phyloP scores from a whole-genome alignment of 2,797 vertebrate species.

The Percopsis omiscomaycus region DNA sequence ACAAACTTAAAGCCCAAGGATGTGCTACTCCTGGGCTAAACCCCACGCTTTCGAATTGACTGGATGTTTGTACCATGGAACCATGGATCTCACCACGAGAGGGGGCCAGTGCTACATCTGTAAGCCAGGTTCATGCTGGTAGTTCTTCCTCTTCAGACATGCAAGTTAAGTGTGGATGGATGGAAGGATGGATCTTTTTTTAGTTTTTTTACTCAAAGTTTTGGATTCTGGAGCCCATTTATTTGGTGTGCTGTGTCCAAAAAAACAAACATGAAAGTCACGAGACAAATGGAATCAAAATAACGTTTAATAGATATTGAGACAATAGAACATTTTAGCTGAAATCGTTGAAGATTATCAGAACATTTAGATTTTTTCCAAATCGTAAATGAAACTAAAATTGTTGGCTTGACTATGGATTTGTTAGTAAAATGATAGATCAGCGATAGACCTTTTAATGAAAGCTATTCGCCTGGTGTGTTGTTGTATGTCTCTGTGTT shows the following conservation, averaged over 20 bases:
- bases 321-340: background rate
- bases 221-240: background rate
- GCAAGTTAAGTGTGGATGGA: background rate
- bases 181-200: background rate
- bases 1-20: background rate
- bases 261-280: background rate
- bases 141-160: background rate
- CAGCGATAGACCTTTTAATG: background rate
- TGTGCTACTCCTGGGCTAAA: background rate
- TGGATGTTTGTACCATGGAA: background rate
- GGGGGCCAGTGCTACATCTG: slow-evolving; percentile 27
- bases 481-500: slow-evolving; percentile 40
- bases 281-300: background rate
- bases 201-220: background rate
- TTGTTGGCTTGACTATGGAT: background rate
- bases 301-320: background rate
- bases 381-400: background rate
- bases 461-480: slow-evolving; percentile 6
- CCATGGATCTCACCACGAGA: slow-evolving; percentile 43
- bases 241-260: background rate
- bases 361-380: no score
- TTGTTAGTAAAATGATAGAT: background rate
- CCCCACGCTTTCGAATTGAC: background rate
- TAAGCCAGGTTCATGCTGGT: background rate
- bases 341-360: no score